These are phyloP conservation scores for Lochmaea crataegi DNA, from an alignment of 2,888 invertebrate species.

Conservation along the genomic window DNA sequence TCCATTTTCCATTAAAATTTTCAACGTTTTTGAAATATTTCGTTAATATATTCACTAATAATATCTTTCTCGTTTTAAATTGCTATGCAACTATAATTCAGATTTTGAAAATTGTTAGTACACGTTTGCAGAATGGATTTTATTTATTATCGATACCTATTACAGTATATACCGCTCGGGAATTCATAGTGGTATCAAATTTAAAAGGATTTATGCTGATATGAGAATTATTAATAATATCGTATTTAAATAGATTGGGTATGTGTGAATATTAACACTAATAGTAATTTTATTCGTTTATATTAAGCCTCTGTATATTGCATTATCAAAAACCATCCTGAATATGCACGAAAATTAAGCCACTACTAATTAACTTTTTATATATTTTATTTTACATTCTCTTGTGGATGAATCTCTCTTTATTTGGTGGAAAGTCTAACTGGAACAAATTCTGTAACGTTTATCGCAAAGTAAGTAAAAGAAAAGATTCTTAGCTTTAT, in stretches of 20 bases:
- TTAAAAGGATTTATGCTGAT: not conserved
- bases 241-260: not conserved
- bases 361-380: too few relatives aligned
- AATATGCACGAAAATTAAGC: too few relatives aligned
- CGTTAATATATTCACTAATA: not conserved
- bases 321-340: too few relatives aligned
- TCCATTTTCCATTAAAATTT: not conserved
- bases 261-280: not conserved
- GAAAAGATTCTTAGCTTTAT: too few relatives aligned
- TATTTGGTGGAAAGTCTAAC: too few relatives aligned
- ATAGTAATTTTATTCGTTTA: not conserved
- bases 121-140: not conserved
- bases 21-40: too few relatives aligned
- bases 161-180: too few relatives aligned
- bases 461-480: too few relatives aligned
- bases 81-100: not conserved
- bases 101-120: not conserved
- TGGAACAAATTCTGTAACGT: too few relatives aligned
- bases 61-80: not conserved
- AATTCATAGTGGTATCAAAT: not conserved
- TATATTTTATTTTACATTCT: too few relatives aligned
- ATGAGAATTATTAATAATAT: not conserved
- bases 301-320: not conserved
- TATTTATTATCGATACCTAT: not conserved
- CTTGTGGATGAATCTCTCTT: too few relatives aligned